Base-by-base conservation (phyloP, 2,113 vertebrate species). In the Podarcis cretensis region DNA sequence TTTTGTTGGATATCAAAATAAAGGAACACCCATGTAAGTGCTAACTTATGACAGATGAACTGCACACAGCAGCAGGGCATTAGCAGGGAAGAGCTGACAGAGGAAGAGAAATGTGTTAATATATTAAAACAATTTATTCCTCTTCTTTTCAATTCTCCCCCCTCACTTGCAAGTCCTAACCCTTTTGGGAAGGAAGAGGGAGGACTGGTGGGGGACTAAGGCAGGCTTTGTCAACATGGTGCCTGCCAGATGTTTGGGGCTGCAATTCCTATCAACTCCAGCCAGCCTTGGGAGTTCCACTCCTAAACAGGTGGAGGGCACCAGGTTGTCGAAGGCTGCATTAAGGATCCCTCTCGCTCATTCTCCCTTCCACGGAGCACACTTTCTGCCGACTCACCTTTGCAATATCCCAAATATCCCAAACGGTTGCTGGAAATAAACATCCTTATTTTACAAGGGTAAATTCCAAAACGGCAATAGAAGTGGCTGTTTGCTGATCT, bases 401-500 rank as follows among this genome's bases (percentile, higher is more conserved):
- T 65, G 75, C 57, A 86, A n/a, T 43, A 43, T 43, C 40, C 35
- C 35, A 40, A 40, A 40, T 40, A 40, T 40, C 40, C 40, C 40
- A 43, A 43, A 43, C 40, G 40, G 40, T 43, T 43, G 40, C 40
- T 43, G 40, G 40, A 43, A 43, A 43, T 43, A 43, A 43, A 43
- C 40, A 66, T 13, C 10, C 27, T 25, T 40, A 48, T 48, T 48
- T 48, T 48, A 48, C 43, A 10, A 48, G 43, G 43, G 43, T 48
- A 48, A 48, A 48, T 48, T 65, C 57, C 40, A 57, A 81, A 81
- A 57, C 4, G 25, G 68, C 69, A 66, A 20, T 16, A 79, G 43
- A 20, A 37, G 27, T 71, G 27, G 59, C 8, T 74, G 16, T 86
- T 43, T 90, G 87, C 90, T 85, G 77, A 73, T 59, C 65, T 21